Percentiles rank a stretch among this genome's conserved stretches.
phyloP scores from a whole-genome alignment of 2,113 vertebrate genomes.

The Chelonoidis abingdonii region DNA sequence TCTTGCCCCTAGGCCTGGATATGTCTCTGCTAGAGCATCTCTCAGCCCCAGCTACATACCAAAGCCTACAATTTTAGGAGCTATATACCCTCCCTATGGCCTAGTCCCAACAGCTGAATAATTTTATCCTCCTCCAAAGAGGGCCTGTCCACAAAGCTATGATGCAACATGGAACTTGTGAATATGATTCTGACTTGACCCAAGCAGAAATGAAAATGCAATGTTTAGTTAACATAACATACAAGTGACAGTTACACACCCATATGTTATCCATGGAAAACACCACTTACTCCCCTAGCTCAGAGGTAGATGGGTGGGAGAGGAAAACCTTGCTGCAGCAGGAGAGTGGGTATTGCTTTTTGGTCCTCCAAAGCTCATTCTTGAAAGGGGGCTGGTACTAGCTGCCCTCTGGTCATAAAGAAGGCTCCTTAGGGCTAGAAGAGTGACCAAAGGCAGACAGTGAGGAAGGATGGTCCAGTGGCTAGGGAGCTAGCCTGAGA shows the following conservation, averaged over 20 bases:
- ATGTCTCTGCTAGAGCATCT: no score
- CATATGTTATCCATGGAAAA: neutral
- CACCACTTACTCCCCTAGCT: neutral
- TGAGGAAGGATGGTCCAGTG: no score
- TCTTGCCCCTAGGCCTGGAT: no score
- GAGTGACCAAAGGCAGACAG: neutral
- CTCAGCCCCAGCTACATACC: no score
- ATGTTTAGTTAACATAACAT: no score
- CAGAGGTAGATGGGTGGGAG: neutral
- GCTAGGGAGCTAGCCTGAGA: neutral
- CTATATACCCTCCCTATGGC: no score
- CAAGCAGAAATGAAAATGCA: no score
- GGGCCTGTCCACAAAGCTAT: neutral
- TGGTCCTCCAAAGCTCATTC: neutral
- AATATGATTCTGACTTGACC: neutral
- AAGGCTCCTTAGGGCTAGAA: neutral
- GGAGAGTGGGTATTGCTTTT: neutral
- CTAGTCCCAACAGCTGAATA: neutral
- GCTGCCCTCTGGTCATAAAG: neutral
- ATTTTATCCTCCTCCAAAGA: neutral
- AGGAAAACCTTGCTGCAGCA: neutral
- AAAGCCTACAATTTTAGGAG: no score
- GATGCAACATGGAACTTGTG: neutral
- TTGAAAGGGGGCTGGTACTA: neutral
- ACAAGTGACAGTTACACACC: neutral